These are phyloP conservation scores for Helicoverpa armigera DNA, from an alignment of 1,140 invertebrate species.

Conservation along the genomic window DNA sequence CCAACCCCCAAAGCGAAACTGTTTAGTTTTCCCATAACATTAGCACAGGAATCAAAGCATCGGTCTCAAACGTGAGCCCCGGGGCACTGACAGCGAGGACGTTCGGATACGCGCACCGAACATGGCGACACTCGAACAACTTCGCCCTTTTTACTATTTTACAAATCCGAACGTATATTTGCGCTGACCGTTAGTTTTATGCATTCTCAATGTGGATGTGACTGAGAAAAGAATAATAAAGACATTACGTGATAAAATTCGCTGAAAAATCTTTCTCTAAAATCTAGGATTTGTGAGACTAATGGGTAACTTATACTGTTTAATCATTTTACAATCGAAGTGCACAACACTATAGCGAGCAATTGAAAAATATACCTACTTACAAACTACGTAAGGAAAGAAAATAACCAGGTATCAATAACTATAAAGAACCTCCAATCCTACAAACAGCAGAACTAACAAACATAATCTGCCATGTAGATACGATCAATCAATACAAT, in stretches of 20 bases:
- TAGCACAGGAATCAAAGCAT: conserved; percentile 55
- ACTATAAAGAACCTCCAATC: neutral
- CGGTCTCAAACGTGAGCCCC: conserved; percentile 12
- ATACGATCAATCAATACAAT: conserved; percentile 6
- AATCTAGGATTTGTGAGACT: no score
- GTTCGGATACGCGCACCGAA: conserved; percentile 27
- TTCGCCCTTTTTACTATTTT: conserved; percentile 70
- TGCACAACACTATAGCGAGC: no score
- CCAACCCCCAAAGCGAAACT: neutral
- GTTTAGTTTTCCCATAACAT: conserved; percentile 21
- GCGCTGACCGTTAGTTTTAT: conserved; percentile 54
- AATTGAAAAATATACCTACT: no score
- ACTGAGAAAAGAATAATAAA: conserved; percentile 17
- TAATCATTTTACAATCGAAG: no score
- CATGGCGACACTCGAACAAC: conserved; percentile 61
- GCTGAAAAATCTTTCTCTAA: no score
- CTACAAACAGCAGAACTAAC: neutral
- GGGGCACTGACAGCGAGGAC: neutral
- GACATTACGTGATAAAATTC: neutral
- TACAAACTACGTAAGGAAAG: no score
- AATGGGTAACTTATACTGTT: no score
- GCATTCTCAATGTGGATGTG: conserved; percentile 56
- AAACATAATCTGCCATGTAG: neutral
- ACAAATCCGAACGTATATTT: conserved; percentile 56
- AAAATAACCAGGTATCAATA: no score